Evolutionary conservation across 1,140 invertebrate genomes (phyloP).

Genomic region (Lethrus apterus): DNA sequence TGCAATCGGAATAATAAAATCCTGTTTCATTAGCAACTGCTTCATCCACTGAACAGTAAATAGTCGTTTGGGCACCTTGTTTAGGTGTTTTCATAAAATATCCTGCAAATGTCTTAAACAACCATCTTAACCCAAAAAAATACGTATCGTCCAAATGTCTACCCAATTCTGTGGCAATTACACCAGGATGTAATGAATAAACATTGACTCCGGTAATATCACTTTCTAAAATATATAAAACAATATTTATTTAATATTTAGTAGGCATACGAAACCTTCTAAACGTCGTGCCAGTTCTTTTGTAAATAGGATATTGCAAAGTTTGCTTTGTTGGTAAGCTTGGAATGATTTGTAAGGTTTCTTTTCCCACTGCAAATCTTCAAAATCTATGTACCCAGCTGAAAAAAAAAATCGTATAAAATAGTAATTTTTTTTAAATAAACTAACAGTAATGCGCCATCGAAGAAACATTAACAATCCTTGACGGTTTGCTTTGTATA

Average conservation of each 20-base stretch:
- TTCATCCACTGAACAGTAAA: conserved; percentile 67
- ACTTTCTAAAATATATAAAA: conserved; percentile 11
- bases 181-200: conserved; percentile 61
- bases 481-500: conserved; percentile 47
- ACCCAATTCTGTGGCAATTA: conserved; percentile 62
- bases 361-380: conserved; percentile 60
- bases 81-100: conserved; percentile 52
- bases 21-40: conserved; percentile 54
- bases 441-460: conserved; percentile 17
- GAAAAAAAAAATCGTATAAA: neutral
- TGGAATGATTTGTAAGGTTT: conserved; percentile 48
- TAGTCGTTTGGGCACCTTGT: conserved; percentile 67
- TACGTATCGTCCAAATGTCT: conserved; percentile 51
- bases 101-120: conserved; percentile 27
- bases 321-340: conserved; percentile 65
- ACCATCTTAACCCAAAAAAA: conserved; percentile 39
- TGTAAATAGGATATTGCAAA: conserved; percentile 69
- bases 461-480: conserved; percentile 39
- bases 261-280: conserved; percentile 43
- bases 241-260: neutral
- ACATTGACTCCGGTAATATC: conserved; percentile 48
- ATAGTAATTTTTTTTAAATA: neutral
- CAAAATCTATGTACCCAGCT: conserved; percentile 57
- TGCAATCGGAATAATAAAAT: conserved; percentile 50
- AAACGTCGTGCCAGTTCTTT: conserved; percentile 53